Evolutionary conservation across 2,113 vertebrate genomes (phyloP), one percentile per base, ranked within the genome.

Genomic region (Megaceryle maxima): DNA sequence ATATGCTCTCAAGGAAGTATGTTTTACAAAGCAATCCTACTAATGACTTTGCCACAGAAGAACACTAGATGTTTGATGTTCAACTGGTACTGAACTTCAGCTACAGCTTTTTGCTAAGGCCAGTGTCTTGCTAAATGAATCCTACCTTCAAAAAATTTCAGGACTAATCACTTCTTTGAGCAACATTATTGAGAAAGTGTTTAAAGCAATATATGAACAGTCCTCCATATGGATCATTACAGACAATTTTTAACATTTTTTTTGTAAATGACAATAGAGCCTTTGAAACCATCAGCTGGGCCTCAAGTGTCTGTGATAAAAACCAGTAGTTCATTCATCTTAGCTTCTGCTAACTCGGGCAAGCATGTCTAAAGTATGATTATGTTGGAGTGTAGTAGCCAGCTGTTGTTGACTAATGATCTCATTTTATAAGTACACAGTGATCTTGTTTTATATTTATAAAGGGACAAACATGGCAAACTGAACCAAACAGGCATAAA

Each of bases 361-460:
- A 81, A 72, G 53, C 51, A 48, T 66, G 72, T 84, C 51, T 87
- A 76, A 97, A 96, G 97, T 60, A 92, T 2, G 9, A 69, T 84
- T 95, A 82, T 73, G 76, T 51, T 80, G 93, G 67, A 94, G 35
- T 84, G 60, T 55, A 96, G 89, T 31, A 73, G 13, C 21, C 44
- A 76, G 70, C 21, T 72, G 62, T 50, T 87, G 66, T 21, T 94
- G 62, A 87, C 68, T 83, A 72, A 87, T 16, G 37, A 91, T 31
- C 16, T 68, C 43, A 56, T 75, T 70, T 67, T n/a, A 55, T 28
- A 41, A 16, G 16, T 21, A 67, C 74, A 53, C 31, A 83, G 88
- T 43, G 22, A 86, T 64, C 68, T 37, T 68, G 41, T 79, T 90
- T 88, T 62, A 83, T 72, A 93, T 77, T 93, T 70, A 80, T 80